Evolutionary conservation across 1,140 invertebrate species (phyloP).

Genomic region (Drosophila fuyamai): DNA sequence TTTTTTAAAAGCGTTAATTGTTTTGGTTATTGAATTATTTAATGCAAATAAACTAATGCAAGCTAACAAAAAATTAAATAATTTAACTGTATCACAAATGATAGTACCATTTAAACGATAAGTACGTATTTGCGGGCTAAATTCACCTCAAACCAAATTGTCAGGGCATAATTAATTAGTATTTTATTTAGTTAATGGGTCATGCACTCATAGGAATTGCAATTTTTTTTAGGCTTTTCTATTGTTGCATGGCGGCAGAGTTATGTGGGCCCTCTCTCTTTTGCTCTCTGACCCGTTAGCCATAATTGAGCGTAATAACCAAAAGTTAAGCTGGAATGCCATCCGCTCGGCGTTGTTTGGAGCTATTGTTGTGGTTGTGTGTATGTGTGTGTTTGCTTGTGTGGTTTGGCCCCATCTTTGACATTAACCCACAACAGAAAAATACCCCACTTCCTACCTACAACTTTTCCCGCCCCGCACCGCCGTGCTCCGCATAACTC

Average conservation of each 20-base stretch:
- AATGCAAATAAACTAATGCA: background rate
- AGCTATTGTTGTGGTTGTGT: slow-evolving; percentile 11
- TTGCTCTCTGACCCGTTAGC: slow-evolving; percentile 65
- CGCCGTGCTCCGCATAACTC: slow-evolving; percentile 53
- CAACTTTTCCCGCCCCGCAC: background rate
- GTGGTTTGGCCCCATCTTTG: slow-evolving; percentile 41
- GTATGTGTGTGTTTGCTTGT: background rate
- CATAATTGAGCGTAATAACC: slow-evolving; percentile 81
- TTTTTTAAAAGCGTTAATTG: background rate
- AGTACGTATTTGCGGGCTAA: background rate
- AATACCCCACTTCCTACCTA: slow-evolving; percentile 13
- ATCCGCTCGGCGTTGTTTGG: slow-evolving; percentile 18
- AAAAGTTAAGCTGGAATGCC: slow-evolving; percentile 68
- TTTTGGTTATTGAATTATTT: background rate
- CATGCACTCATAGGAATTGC: slow-evolving; percentile 13
- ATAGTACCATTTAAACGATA: background rate
- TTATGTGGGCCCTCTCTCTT: slow-evolving; percentile 15
- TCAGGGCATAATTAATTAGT: slow-evolving; percentile 18
- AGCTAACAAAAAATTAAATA: background rate
- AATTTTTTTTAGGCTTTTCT: slow-evolving; percentile 16
- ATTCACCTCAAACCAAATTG: slow-evolving; percentile 3
- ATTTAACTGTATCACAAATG: no score
- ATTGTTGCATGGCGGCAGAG: slow-evolving; percentile 44
- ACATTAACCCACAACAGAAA: slow-evolving; percentile 40
- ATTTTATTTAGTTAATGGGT: slow-evolving; percentile 28